Conservation (phyloP, 1,140 invertebrate species). For the Eriosoma lanigerum region DNA sequence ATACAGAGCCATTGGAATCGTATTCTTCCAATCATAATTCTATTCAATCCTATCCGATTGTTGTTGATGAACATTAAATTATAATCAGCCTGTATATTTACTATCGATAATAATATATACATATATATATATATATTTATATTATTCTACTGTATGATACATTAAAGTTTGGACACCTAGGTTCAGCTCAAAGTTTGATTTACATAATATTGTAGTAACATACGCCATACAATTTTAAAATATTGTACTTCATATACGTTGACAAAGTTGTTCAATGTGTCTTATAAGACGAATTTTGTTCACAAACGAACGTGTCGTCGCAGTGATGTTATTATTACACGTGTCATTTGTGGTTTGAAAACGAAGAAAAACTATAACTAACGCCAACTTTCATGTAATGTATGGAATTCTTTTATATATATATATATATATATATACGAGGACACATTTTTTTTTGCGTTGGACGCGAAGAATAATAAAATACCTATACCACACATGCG, state of each 20-base stretch:
- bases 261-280: not conserved
- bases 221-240: no score
- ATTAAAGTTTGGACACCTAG: constrained; percentile 3
- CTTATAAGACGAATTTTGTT: not conserved
- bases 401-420: constrained; percentile 12
- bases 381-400: constrained; percentile 7
- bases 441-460: constrained; percentile 31
- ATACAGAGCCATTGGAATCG: no score
- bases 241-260: not conserved
- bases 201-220: not conserved
- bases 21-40: no score
- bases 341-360: not conserved
- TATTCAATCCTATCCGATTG: no score
- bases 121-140: no score
- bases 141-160: no score
- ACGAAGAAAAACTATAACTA: not conserved
- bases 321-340: constrained; percentile 5
- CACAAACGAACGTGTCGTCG: not conserved
- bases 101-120: no score
- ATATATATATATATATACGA: no score
- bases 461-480: constrained; percentile 46
- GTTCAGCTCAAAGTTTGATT: not conserved
- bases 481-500: not conserved
- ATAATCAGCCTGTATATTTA: no score
- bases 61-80: no score